Conservation (phyloP, 1,140 invertebrate genomes). For the Steinernema feltiae region DNA sequence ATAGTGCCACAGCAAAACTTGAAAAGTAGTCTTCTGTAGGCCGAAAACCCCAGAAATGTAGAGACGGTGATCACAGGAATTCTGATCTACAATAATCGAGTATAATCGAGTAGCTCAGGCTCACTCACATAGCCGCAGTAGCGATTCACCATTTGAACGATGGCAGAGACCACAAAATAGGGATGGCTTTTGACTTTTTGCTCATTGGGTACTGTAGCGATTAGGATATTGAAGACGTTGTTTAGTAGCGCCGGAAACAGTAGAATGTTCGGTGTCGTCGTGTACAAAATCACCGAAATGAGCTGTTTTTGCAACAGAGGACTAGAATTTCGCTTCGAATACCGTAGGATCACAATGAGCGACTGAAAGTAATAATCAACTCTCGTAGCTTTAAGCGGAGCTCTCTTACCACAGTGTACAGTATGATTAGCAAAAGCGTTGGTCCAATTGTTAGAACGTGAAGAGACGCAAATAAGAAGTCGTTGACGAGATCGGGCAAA, state of each 20-base stretch:
- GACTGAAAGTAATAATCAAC: too few relatives aligned
- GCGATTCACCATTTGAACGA: not conserved
- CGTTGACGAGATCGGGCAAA: too few relatives aligned
- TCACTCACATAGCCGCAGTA: not conserved
- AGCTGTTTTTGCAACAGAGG: not conserved
- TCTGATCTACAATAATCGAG: not conserved
- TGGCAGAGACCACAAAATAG: not conserved
- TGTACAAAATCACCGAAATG: not conserved
- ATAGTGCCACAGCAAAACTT: too few relatives aligned
- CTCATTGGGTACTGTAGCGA: not conserved
- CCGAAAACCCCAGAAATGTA: not conserved
- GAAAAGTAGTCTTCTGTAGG: not conserved
- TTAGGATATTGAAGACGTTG: not conserved
- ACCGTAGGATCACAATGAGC: not conserved
- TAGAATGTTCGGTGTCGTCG: not conserved
- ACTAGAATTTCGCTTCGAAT: not conserved
- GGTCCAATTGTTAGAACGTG: too few relatives aligned
- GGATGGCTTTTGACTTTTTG: not conserved
- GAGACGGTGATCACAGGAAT: not conserved
- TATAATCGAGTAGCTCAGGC: not conserved
- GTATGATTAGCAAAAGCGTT: too few relatives aligned
- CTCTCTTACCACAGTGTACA: too few relatives aligned
- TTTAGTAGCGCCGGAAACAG: not conserved
- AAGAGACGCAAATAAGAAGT: too few relatives aligned
- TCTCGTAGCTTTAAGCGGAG: too few relatives aligned